Evolutionary conservation across 2,113 vertebrate species (phyloP).

Genomic region (Paratilapia polleni): DNA sequence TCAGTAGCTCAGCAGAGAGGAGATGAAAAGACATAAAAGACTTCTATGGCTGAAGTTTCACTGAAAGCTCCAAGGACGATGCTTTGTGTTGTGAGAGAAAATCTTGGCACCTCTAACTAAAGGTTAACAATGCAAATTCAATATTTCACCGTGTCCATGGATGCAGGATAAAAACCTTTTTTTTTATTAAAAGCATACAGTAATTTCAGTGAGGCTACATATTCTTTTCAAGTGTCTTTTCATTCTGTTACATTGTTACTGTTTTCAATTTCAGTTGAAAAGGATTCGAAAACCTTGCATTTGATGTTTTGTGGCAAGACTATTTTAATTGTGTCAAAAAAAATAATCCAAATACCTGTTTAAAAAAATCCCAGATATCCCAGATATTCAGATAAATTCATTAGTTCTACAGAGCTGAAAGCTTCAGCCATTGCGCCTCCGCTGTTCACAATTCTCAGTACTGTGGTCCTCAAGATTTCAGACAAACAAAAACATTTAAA

Average conservation of each 20-base stretch:
- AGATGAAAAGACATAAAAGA: conserved; percentile 47
- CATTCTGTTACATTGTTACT: not conserved
- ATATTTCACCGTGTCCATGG: conserved; percentile 52
- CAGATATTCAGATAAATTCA: too few species aligned
- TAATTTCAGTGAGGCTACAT: conserved; percentile 4
- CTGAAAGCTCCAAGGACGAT: conserved; percentile 56
- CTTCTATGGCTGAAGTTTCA: conserved; percentile 40
- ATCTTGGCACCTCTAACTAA: conserved; percentile 34
- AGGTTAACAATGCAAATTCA: conserved; percentile 54
- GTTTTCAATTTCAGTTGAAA: not conserved
- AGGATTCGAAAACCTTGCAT: not conserved
- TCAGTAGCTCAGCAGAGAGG: not conserved
- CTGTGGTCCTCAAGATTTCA: too few species aligned
- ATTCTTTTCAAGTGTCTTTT: not conserved
- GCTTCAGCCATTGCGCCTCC: too few species aligned
- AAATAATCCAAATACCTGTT: not conserved
- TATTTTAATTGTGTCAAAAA: not conserved
- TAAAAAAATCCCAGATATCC: too few species aligned
- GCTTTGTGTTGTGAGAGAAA: conserved; percentile 36
- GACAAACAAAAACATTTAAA: too few species aligned
- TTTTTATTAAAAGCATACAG: not conserved
- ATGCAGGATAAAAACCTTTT: conserved; percentile 34
- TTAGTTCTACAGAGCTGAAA: too few species aligned
- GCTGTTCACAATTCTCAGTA: too few species aligned
- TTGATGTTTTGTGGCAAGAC: not conserved